A percentile compares a stretch with the other conserved stretches of the same genome.
Evolutionary conservation across 2,113 vertebrate genomes (phyloP).

Genomic region (Gasterosteus aculeatus): DNA sequence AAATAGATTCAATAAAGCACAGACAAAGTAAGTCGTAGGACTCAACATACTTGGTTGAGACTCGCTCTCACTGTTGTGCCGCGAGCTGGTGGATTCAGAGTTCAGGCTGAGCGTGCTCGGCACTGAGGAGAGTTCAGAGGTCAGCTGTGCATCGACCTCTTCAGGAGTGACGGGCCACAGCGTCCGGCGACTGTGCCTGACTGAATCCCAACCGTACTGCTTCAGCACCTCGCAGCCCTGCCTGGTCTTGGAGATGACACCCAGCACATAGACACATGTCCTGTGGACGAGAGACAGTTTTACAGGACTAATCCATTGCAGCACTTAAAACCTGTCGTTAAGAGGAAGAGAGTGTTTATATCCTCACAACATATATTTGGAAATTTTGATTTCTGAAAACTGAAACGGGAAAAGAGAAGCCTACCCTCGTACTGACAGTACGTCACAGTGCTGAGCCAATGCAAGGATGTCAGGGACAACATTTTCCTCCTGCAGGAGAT

Average conservation of each 20-base stretch:
- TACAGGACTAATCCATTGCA: not conserved
- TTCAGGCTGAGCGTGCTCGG: slow-evolving; percentile 87
- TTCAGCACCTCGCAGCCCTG: slow-evolving; percentile 97
- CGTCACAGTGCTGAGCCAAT: slow-evolving; percentile 94
- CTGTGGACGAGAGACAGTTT: slow-evolving; percentile 67
- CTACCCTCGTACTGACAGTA: slow-evolving; percentile 95
- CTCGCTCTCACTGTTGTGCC: slow-evolving; percentile 98
- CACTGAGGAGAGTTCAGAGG: slow-evolving; percentile 80
- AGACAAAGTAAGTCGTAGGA: not conserved
- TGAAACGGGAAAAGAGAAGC: not conserved
- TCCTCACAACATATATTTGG: not conserved
- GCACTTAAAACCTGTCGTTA: not conserved
- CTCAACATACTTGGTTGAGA: slow-evolving; percentile 89
- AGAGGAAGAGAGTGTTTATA: not conserved
- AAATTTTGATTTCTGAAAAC: not conserved
- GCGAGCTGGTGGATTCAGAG: slow-evolving; percentile 95
- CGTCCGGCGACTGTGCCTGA: slow-evolving; percentile 93
- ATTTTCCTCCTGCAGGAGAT: slow-evolving; percentile 97
- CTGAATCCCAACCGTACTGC: slow-evolving; percentile 93
- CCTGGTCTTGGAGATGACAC: slow-evolving; percentile 95
- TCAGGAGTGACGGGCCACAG: slow-evolving; percentile 96
- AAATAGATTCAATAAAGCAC: not conserved
- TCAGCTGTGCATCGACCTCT: slow-evolving; percentile 86
- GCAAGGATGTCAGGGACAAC: slow-evolving; percentile 94
- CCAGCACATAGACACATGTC: slow-evolving; percentile 94